Conservation (phyloP, 2,113 vertebrate species). For the Herpetotheres cachinnans region DNA sequence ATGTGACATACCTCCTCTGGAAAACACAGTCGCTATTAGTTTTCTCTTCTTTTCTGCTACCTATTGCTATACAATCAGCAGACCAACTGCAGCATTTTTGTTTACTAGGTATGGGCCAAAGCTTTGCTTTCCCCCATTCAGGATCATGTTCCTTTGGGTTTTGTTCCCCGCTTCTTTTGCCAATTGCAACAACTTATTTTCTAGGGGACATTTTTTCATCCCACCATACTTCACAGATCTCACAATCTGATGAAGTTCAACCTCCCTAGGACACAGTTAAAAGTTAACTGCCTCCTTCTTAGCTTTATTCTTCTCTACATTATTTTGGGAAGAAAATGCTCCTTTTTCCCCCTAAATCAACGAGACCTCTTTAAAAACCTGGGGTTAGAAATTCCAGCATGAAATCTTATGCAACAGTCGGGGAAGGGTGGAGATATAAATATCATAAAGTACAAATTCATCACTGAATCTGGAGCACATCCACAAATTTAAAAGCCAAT, state of each 20-base stretch:
- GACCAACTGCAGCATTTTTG: neutral
- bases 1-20: neutral
- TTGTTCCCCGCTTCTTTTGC: neutral
- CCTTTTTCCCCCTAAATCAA: neutral
- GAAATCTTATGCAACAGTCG: slow-evolving; percentile 15
- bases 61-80: neutral
- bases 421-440: slow-evolving; percentile 54
- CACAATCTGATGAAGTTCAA: neutral
- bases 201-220: neutral
- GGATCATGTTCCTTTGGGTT: neutral
- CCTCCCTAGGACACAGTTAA: neutral
- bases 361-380: neutral
- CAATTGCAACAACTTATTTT: neutral
- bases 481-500: slow-evolving; percentile 8
- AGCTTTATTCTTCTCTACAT: neutral
- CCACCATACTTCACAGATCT: neutral
- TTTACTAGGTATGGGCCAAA: neutral
- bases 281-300: neutral
- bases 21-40: neutral
- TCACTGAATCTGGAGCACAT: slow-evolving; percentile 30
- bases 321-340: neutral
- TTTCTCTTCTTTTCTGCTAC: neutral
- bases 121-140: neutral
- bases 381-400: neutral
- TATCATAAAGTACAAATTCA: slow-evolving; percentile 38